These are phyloP conservation scores for Macaria liturata DNA, from an alignment of 2,888 invertebrate species.

Conservation along the genomic window DNA sequence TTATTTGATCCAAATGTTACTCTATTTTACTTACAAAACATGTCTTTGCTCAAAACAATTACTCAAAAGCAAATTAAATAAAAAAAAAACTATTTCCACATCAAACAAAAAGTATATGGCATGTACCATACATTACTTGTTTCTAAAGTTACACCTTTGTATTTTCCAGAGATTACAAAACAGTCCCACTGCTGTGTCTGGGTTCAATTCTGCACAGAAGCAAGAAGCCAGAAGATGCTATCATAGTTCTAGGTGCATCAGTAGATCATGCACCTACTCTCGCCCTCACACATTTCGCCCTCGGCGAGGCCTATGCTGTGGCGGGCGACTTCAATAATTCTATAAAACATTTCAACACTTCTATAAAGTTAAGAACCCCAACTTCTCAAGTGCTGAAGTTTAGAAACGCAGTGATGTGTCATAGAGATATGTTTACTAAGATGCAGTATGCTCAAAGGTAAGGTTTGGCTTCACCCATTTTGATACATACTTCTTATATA, in stretches of 20 bases:
- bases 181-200: slow-evolving; percentile 88
- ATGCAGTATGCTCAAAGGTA: slow-evolving; percentile 86
- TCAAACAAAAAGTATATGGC: too few species aligned
- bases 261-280: slow-evolving; percentile 87
- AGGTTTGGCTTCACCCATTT: too few species aligned
- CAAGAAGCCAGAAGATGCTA: slow-evolving; percentile 87
- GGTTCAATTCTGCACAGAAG: slow-evolving; percentile 89
- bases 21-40: too few species aligned
- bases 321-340: slow-evolving; percentile 88
- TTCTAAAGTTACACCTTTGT: too few species aligned
- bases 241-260: slow-evolving; percentile 87
- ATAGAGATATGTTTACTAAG: slow-evolving; percentile 84
- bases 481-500: too few species aligned
- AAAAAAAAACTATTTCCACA: too few species aligned
- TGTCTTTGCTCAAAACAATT: too few species aligned
- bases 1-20: too few species aligned
- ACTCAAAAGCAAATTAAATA: too few species aligned
- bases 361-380: slow-evolving; percentile 85
- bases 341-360: slow-evolving; percentile 82
- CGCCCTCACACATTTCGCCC: slow-evolving; percentile 85
- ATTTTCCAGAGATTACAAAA: slow-evolving; percentile 85
- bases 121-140: too few species aligned
- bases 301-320: slow-evolving; percentile 89
- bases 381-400: slow-evolving; percentile 85
- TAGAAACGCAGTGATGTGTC: slow-evolving; percentile 87